Evolutionary conservation across 2,113 vertebrate species (phyloP), one percentile per base, ranked within the genome.

Genomic region (Panthera uncia): DNA sequence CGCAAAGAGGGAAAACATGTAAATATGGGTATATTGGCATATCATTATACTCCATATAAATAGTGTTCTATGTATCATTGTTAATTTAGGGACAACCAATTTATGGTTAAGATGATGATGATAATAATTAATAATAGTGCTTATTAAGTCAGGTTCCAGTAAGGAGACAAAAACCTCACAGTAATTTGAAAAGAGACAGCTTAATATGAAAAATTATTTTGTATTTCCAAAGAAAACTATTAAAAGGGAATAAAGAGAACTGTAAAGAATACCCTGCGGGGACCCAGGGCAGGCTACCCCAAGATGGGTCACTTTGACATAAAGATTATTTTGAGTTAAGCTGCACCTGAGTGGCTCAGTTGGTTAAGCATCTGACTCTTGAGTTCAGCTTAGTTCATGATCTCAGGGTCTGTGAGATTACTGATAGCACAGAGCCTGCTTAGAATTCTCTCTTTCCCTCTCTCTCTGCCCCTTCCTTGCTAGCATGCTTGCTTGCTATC

Each of bases 161-260:
- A 94, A 93, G 25, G 66, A 87, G 33, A 68, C 0, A 93, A 48
- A 95, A 95, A 92, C 9, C 57, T 82, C 7, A 82, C 5, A 78
- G 33, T 81, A 95, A 52, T 89, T 87, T 66, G 27, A 41, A 89
- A 82, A 71, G 45, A 68, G 29, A 76, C 4, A 3, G 27, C 3
- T 89, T 86, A 76, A 80, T 63, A 45, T 95, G 68, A 93, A 87
- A 27, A 93, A 91, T 79, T 83, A 41, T 45, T 89, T 66, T 52
- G 33, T 79, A 48, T 95, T 73, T 55, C 55, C 33, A 81, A 45
- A 63, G 57, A 85, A 80, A 96, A 86, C 19, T 79, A 50, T 14
- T 38, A n/a, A 79, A 14, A 71, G 6, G 25, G 12, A 66, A 65
- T 86, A 57, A 83, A 27, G 38, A 74, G 33, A 89, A 84, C 11